Evolutionary conservation across 2,113 vertebrate genomes (phyloP), one percentile per base, ranked within the genome.

Genomic region (Hepsetus odoe): DNA sequence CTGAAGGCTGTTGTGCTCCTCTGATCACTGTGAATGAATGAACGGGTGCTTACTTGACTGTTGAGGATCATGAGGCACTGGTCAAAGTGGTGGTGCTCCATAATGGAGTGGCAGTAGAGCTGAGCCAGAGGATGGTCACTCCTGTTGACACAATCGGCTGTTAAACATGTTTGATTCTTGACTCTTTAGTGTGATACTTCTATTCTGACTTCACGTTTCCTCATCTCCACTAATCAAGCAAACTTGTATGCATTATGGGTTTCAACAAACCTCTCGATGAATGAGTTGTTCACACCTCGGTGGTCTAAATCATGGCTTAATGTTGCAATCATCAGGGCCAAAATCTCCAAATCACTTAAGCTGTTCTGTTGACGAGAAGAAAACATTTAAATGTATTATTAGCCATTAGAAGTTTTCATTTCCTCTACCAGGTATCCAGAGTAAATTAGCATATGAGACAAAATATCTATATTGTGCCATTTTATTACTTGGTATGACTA

Each of bases 41-140:
- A 62, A 70, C 20, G n/a, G 28, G 44, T 78, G 90, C 92, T 95
- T 90, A 99, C 98, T 62, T 95, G 95, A 78, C 94, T 97, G 80
- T 98, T 99, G 65, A 99, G 95, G 83, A 99, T 96, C 97, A 99
- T 99, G 86, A 99, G 94, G 90, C 98, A 99, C 91, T 98, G 97
- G 90, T 99, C 96, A 44, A 98, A 98, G 88, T 99, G 98, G 80
- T 99, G 98, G 78, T 99, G 97, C 77, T 99, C 97, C 96, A 99
- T 96, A 83, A 95, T 98, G 5, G 98, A 99, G 85, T 99, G 98
- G 87, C 97, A 97, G 82, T 99, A 99, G 9, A 99, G 95, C 76
- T 97, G 97, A 33, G 97, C 96, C 53, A 99, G 92, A 0, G 98
- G 98, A 81, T 99, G 98, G 32, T 98, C 96, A 0, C 95, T 99